Evolutionary conservation across 2,797 vertebrate genomes (phyloP).

Genomic region (Notolabrus celidotus): DNA sequence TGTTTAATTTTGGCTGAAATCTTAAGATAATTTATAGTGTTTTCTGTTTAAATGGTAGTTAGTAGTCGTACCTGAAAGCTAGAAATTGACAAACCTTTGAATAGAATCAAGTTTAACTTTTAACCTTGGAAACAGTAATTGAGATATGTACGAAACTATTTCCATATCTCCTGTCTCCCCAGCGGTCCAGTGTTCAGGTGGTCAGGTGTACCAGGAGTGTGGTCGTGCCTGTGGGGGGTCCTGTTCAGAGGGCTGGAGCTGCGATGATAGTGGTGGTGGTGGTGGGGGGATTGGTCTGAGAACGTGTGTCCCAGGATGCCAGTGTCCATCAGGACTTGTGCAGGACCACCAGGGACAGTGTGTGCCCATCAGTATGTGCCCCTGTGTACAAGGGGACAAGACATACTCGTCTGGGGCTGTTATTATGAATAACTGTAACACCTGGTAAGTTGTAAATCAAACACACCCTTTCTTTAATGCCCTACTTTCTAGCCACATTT

Average conservation of each 20-base stretch:
- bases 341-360: conserved; percentile 89
- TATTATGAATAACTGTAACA: conserved; percentile 85
- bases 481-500: neutral
- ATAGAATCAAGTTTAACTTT: neutral
- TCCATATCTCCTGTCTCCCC: conserved; percentile 1
- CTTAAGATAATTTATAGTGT: no score
- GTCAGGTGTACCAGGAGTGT: conserved; percentile 91
- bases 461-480: no score
- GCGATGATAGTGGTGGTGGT: conserved; percentile 57
- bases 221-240: conserved; percentile 80
- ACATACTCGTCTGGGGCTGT: conserved; percentile 76
- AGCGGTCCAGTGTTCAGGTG: conserved; percentile 86
- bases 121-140: neutral
- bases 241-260: conserved; percentile 83
- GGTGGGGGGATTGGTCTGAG: conserved; percentile 32
- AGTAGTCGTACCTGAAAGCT: neutral
- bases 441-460: conserved; percentile 83
- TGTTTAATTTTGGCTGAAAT: neutral
- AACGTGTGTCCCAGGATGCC: conserved; percentile 90
- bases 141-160: neutral
- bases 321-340: conserved; percentile 86
- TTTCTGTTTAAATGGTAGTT: neutral
- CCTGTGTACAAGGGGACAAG: conserved; percentile 81
- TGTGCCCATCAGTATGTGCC: conserved; percentile 84
- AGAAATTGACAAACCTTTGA: neutral